Conservation (phyloP, 2,888 invertebrate species). For the Bruchidius siliquastri region DNA sequence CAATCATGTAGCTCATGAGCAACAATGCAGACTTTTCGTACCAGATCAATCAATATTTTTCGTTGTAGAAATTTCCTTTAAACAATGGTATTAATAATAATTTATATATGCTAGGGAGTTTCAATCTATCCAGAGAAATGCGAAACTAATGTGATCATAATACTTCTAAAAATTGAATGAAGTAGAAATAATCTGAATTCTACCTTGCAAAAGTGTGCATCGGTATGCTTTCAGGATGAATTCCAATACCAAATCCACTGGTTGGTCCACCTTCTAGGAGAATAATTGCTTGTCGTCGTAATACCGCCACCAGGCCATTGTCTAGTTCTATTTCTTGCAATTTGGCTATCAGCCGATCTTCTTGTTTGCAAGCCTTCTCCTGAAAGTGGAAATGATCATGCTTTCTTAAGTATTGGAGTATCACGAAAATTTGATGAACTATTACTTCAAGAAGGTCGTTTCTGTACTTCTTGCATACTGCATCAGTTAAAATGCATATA, state of each 20-base stretch:
- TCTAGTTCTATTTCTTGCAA: conserved; percentile 75
- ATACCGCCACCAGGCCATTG: conserved; percentile 62
- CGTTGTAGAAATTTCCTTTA: no score
- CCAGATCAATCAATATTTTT: no score
- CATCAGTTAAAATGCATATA: no score
- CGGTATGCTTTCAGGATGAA: conserved; percentile 76
- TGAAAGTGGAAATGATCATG: conserved; percentile 30
- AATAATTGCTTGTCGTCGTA: conserved; percentile 63
- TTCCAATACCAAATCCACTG: conserved; percentile 68
- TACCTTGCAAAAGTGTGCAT: conserved; percentile 72
- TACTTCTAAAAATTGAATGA: no score
- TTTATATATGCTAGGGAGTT: no score
- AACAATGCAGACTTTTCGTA: no score
- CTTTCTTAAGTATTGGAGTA: conserved; percentile 1
- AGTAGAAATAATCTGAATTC: neutral
- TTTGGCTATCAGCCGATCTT: conserved; percentile 71
- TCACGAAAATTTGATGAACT: neutral
- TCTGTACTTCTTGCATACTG: no score
- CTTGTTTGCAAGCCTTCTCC: conserved; percentile 67
- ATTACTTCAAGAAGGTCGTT: no score
- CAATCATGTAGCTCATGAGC: no score
- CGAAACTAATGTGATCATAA: no score
- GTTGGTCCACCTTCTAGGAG: conserved; percentile 73
- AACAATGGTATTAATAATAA: no score
- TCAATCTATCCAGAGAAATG: no score